These are phyloP conservation scores for Acanthosepion lycidas DNA, from an alignment of 2,888 invertebrate genomes.

Conservation along the genomic window DNA sequence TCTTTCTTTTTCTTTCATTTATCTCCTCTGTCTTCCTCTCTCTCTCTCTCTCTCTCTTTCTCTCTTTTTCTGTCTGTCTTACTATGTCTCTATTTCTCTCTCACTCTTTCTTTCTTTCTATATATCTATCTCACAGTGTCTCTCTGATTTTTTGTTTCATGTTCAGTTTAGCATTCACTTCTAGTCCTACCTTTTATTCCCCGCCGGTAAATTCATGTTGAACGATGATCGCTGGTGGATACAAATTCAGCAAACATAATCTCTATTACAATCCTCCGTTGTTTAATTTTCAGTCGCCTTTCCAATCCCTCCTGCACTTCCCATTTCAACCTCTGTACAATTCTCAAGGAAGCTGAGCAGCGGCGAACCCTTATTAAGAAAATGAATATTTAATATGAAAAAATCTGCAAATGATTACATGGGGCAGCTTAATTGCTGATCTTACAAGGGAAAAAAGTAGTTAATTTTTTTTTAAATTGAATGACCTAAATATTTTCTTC, in stretches of 20 bases:
- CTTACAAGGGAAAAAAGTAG: neutral
- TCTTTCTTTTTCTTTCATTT: neutral
- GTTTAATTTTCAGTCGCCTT: neutral
- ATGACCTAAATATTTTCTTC: neutral
- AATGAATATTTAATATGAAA: conserved; percentile 33
- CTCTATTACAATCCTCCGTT: neutral
- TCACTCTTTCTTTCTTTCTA: neutral
- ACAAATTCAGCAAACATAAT: neutral
- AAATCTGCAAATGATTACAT: conserved; percentile 21
- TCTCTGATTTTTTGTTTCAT: neutral
- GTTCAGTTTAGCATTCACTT: neutral
- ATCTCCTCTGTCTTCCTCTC: neutral
- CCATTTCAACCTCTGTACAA: neutral
- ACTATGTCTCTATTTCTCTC: neutral
- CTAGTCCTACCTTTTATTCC: neutral
- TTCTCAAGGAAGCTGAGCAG: neutral
- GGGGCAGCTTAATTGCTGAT: neutral
- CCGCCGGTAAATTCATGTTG: neutral
- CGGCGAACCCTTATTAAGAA: neutral
- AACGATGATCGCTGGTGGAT: conserved; percentile 16
- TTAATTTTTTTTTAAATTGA: conserved; percentile 25
- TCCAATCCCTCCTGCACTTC: neutral
- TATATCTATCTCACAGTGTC: neutral
- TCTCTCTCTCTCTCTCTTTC: too few relatives aligned
- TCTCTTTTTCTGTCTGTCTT: neutral